Evolutionary conservation across 2,888 invertebrate genomes (phyloP).

Genomic region (Tholera decimalis): DNA sequence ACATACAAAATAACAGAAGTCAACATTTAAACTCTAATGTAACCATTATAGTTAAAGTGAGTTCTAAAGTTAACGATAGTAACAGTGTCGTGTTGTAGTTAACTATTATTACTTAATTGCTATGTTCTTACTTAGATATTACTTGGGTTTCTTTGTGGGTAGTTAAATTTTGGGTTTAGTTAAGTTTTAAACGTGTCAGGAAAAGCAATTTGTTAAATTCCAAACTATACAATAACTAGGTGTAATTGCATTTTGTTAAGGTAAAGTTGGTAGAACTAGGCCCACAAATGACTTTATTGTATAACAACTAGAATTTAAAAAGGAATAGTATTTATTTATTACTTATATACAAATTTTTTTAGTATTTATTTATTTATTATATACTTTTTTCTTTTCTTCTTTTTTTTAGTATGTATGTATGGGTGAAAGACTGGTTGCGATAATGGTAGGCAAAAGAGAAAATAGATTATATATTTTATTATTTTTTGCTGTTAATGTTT

Average conservation of each 20-base stretch:
- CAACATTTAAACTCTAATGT: conserved; percentile 58
- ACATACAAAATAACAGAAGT: conserved; percentile 47
- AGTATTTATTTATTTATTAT: no score
- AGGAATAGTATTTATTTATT: no score
- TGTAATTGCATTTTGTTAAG: neutral
- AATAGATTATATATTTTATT: no score
- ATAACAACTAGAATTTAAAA: no score
- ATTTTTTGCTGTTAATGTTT: no score
- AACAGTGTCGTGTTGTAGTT: conserved; percentile 55
- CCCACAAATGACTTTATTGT: neutral
- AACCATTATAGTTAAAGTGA: conserved; percentile 58
- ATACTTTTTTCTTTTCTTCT: no score
- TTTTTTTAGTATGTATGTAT: no score
- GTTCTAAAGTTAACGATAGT: conserved; percentile 51
- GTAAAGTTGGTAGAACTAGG: neutral
- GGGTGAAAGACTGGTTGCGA: no score
- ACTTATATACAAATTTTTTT: no score
- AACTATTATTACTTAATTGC: conserved; percentile 62
- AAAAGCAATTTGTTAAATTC: conserved; percentile 17
- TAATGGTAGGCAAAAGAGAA: no score
- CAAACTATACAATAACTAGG: neutral
- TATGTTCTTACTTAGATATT: conserved; percentile 48
- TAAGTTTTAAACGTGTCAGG: conserved; percentile 21
- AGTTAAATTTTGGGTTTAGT: conserved; percentile 6
- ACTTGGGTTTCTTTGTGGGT: conserved; percentile 44